Conservation (phyloP, 2,113 vertebrate genomes). For the Leptobrachium ailaonicum region DNA sequence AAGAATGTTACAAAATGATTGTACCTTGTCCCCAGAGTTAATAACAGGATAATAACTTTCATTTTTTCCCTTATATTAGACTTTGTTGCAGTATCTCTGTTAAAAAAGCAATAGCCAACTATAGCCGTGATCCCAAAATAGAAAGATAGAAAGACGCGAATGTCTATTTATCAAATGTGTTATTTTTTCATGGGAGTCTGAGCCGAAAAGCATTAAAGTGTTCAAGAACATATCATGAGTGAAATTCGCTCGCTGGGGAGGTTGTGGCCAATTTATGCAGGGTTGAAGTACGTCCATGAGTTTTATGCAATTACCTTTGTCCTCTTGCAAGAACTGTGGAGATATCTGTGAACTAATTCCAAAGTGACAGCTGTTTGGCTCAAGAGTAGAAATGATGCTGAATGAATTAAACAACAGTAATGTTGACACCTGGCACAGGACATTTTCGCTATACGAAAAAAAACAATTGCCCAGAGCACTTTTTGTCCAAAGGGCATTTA, state of each 20-base stretch:
- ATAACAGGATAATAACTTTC: background rate
- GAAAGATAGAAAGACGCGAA: conserved; percentile 1
- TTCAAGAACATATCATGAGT: conserved; percentile 3
- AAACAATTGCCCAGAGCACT: too few relatives aligned
- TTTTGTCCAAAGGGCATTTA: too few relatives aligned
- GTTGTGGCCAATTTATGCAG: conserved; percentile 4
- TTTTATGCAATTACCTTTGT: background rate
- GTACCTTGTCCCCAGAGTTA: conserved; percentile 1
- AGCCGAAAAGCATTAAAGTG: background rate
- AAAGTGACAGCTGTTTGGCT: conserved; percentile 30
- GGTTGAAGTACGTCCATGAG: background rate
- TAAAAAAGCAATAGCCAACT: background rate
- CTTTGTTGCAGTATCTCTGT: background rate
- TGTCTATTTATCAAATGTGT: background rate
- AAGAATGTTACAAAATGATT: background rate
- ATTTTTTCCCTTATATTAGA: background rate
- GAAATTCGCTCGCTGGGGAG: background rate
- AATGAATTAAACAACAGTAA: conserved; percentile 27
- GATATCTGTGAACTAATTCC: conserved; percentile 11
- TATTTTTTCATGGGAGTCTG: background rate
- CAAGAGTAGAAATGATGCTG: background rate
- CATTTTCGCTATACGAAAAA: background rate
- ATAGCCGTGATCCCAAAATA: background rate
- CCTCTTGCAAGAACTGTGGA: background rate
- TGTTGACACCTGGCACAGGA: background rate